phyloP scores from a whole-genome alignment of 2,113 vertebrate species.

The Cairina moschata region DNA sequence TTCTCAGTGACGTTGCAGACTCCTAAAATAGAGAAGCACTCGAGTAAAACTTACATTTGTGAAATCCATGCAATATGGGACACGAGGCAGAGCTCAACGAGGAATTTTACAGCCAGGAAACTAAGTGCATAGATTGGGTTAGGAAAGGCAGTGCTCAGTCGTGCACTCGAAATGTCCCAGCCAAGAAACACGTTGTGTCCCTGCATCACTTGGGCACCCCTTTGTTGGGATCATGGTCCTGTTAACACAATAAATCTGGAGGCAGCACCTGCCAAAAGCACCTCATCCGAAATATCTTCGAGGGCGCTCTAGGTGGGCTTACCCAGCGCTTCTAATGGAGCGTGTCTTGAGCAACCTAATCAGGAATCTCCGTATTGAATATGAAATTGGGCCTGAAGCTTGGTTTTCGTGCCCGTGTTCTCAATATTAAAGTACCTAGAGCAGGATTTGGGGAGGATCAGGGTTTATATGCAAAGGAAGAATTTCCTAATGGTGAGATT shows the following conservation, averaged over 20 bases:
- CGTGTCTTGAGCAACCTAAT: neutral
- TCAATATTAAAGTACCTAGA: neutral
- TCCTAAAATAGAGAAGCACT: neutral
- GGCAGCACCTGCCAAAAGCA: rapidly evolving
- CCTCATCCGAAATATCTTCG: neutral
- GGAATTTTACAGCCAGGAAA: neutral
- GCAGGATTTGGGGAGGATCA: neutral
- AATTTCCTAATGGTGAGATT: neutral
- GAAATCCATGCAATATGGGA: neutral
- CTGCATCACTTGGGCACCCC: neutral
- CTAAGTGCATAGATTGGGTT: neutral
- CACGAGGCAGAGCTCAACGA: neutral
- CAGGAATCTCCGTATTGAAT: neutral
- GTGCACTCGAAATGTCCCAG: neutral
- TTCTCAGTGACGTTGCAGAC: neutral
- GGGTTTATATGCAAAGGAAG: neutral
- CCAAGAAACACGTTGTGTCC: neutral
- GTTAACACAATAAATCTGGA: neutral
- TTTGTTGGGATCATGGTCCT: rapidly evolving
- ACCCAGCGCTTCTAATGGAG: neutral
- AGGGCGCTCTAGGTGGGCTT: neutral
- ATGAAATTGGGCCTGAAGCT: neutral
- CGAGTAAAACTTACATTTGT: neutral
- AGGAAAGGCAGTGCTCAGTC: neutral
- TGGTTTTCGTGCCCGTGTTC: neutral